Base-by-base conservation (phyloP, 2,797 vertebrate species). In the Nannoperca australis region DNA sequence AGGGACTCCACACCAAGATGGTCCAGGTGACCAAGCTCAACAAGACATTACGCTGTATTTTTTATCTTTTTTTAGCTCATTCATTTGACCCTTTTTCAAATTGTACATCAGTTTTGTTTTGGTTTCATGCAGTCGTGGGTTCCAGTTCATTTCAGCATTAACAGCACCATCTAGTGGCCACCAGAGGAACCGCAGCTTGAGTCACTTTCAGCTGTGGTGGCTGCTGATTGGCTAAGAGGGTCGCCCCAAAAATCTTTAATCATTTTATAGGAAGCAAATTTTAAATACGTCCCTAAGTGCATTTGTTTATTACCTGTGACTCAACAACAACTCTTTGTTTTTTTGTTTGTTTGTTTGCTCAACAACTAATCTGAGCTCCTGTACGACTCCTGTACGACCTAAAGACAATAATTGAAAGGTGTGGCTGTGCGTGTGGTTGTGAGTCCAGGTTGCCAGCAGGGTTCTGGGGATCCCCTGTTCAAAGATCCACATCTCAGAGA, bases 1-100 rank as follows among this genome's bases (percentile, higher is more conserved):
- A 99, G 85, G 98, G 98, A 3, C 96, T 99, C 44, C 98, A 99
- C 87, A 99, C 98, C 72, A 99, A 99, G 94, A 99, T 99, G 97
- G 91, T 94, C 56, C 97, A 98, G 91, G 93, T 93, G 68, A 9
- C 14, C 2, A 7, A 63, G 1, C n/a, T 24, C 1, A 5, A 8
- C 36, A 13, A 3, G 53, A 44, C 3, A 27, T 4, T 2, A 8
- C 1, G 1, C 38, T 18, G 14, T 3, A 40, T 17, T 44, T 58
- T 2, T 34, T 6, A 34, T 34, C 32, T 10, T 1, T 24, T 22
- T 40, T 17, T 5, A 24, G 20, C 5, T 20, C 1, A 18, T 45
- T 44, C 4, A 27, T 49, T 50, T 36, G 3, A 58, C 30, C 4
- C 38, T 66, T 51, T 66, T 14, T 15, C 30, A 30, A 20, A 30